These are phyloP conservation scores for Mythimna loreyi DNA, from an alignment of 2,888 invertebrate species.

Conservation along the genomic window DNA sequence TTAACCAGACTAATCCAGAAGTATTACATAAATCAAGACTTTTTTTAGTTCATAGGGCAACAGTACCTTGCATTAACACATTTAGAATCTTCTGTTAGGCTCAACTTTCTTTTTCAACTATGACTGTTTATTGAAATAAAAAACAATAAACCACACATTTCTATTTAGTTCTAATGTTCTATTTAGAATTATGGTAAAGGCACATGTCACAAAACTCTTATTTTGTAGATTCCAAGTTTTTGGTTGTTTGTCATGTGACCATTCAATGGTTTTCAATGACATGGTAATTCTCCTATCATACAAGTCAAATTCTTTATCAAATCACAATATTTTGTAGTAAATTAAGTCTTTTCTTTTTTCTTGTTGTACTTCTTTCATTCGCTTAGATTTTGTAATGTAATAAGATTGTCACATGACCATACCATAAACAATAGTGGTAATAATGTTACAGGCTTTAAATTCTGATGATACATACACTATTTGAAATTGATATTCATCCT, in stretches of 20 bases:
- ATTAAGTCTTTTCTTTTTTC: background rate
- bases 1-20: slow-evolving; percentile 2
- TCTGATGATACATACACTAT: background rate
- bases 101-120: background rate
- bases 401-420: slow-evolving; percentile 51
- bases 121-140: background rate
- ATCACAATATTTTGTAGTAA: background rate
- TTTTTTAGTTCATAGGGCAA: background rate
- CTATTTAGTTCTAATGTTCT: background rate
- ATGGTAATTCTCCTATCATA: slow-evolving; percentile 8
- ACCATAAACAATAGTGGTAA: slow-evolving; percentile 47
- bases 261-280: slow-evolving; percentile 6
- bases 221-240: background rate
- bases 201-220: background rate
- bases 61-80: background rate
- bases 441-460: slow-evolving; percentile 9
- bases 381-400: background rate
- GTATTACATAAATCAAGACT: slow-evolving; percentile 28
- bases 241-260: slow-evolving; percentile 41
- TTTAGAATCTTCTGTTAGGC: background rate
- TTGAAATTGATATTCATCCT: background rate
- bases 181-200: background rate
- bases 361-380: background rate
- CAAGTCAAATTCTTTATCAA: background rate
- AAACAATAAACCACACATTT: background rate